A percentile compares a stretch with the other conserved stretches of the same genome.
These are phyloP conservation scores for Leucania comma DNA, from an alignment of 2,888 invertebrate species.

Conservation along the genomic window DNA sequence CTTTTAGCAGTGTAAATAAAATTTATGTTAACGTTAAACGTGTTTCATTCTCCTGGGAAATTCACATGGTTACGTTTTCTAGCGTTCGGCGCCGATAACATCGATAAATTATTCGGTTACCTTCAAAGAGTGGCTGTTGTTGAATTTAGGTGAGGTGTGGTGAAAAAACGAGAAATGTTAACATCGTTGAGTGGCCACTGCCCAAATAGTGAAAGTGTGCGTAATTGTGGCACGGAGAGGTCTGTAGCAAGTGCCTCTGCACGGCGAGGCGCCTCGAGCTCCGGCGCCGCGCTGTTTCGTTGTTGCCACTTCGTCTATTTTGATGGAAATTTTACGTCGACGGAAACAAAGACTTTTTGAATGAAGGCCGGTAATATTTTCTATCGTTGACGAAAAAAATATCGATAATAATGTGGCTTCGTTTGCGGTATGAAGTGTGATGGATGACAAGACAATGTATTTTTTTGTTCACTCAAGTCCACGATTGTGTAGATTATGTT, in stretches of 20 bases:
- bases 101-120: constrained; percentile 37
- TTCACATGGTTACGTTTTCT: constrained; percentile 1
- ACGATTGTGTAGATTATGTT: background rate
- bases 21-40: constrained; percentile 31
- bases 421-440: background rate
- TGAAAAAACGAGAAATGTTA: constrained; percentile 58
- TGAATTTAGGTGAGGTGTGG: constrained; percentile 53
- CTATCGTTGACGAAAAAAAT: background rate
- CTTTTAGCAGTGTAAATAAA: constrained; percentile 62
- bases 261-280: constrained; percentile 20
- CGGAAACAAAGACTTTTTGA: constrained; percentile 27
- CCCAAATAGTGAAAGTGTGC: constrained; percentile 79
- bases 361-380: background rate
- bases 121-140: constrained; percentile 32
- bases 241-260: constrained; percentile 49
- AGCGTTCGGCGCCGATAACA: constrained; percentile 15
- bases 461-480: constrained; percentile 10
- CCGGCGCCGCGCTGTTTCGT: constrained; percentile 21
- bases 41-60: constrained; percentile 49
- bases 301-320: constrained; percentile 13
- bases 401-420: background rate
- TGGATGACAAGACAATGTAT: constrained; percentile 6
- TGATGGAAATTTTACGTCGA: constrained; percentile 18
- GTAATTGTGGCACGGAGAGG: constrained; percentile 65
- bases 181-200: constrained; percentile 66